A percentile compares a stretch with the other conserved stretches of the same genome.
These are phyloP conservation scores for Dryas iulia DNA, from an alignment of 1,140 invertebrate genomes.

Conservation along the genomic window DNA sequence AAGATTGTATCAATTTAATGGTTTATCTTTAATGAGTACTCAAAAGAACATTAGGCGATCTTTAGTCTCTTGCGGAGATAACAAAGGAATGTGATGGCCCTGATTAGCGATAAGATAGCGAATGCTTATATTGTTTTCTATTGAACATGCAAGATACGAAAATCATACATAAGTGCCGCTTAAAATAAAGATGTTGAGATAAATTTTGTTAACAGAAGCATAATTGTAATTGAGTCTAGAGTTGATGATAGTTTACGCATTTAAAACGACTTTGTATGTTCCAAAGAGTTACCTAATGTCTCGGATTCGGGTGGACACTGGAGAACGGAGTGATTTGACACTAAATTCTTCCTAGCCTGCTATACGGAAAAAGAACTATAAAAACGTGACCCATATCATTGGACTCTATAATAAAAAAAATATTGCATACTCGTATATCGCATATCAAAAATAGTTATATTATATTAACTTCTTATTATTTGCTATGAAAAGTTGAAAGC, in stretches of 20 bases:
- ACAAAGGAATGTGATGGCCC: constrained; percentile 59
- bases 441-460: too few species aligned
- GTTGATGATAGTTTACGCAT: background rate
- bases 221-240: background rate
- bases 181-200: constrained; percentile 25
- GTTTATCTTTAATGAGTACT: constrained; percentile 59
- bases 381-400: too few species aligned
- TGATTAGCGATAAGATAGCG: constrained; percentile 57
- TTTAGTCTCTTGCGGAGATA: constrained; percentile 44
- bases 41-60: constrained; percentile 54
- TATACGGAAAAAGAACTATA: too few species aligned
- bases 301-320: background rate
- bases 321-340: background rate
- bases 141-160: constrained; percentile 46
- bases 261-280: background rate
- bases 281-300: too few species aligned
- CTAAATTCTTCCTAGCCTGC: background rate
- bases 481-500: too few species aligned
- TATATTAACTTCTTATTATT: too few species aligned
- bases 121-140: constrained; percentile 59
- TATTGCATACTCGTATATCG: too few species aligned
- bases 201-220: background rate
- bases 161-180: constrained; percentile 32
- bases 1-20: constrained; percentile 53
- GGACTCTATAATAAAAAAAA: too few species aligned